Evolutionary conservation across 2,888 invertebrate species (phyloP).

Genomic region (Microchrysa polita): DNA sequence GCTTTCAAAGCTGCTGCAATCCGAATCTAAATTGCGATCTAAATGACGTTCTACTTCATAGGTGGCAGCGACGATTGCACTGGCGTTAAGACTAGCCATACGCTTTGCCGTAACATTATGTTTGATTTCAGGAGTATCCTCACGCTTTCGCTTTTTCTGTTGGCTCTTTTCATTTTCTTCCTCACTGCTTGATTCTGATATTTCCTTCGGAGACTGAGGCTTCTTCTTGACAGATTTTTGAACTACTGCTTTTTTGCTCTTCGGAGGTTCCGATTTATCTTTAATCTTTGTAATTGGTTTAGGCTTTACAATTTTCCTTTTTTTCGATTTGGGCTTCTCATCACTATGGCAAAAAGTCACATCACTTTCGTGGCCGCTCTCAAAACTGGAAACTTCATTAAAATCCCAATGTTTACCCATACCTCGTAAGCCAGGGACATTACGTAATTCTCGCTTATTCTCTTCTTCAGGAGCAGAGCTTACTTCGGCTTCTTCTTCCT

Average conservation of each 20-base stretch:
- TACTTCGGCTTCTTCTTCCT: constrained; percentile 52
- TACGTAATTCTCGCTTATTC: constrained; percentile 71
- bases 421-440: constrained; percentile 79
- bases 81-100: constrained; percentile 91
- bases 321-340: constrained; percentile 50
- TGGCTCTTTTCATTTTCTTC: constrained; percentile 66
- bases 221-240: constrained; percentile 53
- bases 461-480: constrained; percentile 54
- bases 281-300: constrained; percentile 52
- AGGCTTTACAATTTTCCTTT: constrained; percentile 43
- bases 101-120: constrained; percentile 89
- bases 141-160: constrained; percentile 66
- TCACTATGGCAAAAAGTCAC: constrained; percentile 37
- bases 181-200: constrained; percentile 65
- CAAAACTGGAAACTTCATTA: constrained; percentile 65
- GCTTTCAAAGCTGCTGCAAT: constrained; percentile 62
- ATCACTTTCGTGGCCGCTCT: constrained; percentile 52
- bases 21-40: constrained; percentile 61
- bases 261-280: constrained; percentile 56
- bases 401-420: constrained; percentile 88
- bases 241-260: constrained; percentile 53
- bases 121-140: constrained; percentile 65
- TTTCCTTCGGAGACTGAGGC: constrained; percentile 52
- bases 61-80: constrained; percentile 88
- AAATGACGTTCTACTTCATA: constrained; percentile 73